Base-by-base conservation (phyloP, 2,797 vertebrate genomes). In the Myripristis jacobus region DNA sequence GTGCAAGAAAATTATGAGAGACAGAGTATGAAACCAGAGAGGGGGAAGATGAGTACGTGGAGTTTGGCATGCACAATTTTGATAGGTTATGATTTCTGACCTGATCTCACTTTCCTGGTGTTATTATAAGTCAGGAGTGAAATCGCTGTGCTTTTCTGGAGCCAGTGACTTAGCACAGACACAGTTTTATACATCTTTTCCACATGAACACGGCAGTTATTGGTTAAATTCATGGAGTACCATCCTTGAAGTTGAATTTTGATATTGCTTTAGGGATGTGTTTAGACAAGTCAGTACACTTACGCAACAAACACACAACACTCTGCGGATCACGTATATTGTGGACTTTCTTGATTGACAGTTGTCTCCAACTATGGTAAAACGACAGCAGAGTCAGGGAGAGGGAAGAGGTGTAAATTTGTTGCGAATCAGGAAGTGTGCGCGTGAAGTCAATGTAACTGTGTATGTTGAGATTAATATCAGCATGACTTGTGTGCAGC, bases 401-500 rank as follows among this genome's bases (percentile, higher is more conserved):
- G 12, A 44, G 0, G 11, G 3, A 31, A 52, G 16, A 13, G 54
- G 25, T 1, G 12, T n/a, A 21, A 59, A 34, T 21, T 62, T 19
- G 0, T 6, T 34, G 1, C 9, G 62, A 72, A 81, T 69, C 38
- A 79, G 85, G 83, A 89, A 86, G 82, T 81, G 13, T 2, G 18
- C 1, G 55, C 0, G 53, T 36, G 24, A 63, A 48, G 56, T 60
- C 18, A 21, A 78, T 54, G 62, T 63, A 44, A 34, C 59, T 34
- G 11, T 59, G 46, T 69, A 36, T 67, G 57, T 6, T 5, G 16
- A 58, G 9, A n/a, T 15, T 47, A 24, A 16, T 3, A 13, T 41
- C 36, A 52, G 12, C 21, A 25, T 16, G 25, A 27, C n/a, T 47
- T 22, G 12, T 2, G 1, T 12, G 0, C 6, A 16, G 3, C 36